Evolutionary conservation across 2,113 vertebrate species (phyloP), one percentile per base, ranked within the genome.

Genomic region (Oplegnathus fasciatus): DNA sequence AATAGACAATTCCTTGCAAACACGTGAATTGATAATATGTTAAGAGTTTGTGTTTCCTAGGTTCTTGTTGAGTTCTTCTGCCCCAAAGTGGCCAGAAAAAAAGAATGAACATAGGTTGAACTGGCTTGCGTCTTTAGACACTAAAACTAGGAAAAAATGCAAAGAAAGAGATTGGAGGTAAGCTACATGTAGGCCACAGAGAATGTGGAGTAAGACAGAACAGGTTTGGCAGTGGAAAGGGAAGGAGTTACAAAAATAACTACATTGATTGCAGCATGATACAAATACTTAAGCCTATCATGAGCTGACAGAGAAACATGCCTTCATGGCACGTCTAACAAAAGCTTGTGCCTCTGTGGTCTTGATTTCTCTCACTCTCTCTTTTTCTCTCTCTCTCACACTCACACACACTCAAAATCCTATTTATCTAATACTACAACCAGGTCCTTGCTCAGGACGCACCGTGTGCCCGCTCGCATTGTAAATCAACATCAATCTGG

Each of bases 261-360:
- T 14, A 46, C 26, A 90, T 61, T 65, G 82, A 90, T 82, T 34
- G 26, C 58, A 86, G 68, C 37, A 48, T 66, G 69, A 58, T 60
- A 87, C 72, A 89, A 92, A 90, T 78, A 88, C 78, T 84, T 84
- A 78, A 85, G 75, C 80, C 62, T n/a, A 86, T 91, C 52, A 70
- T 11, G 78, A 42, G 66, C 42, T 88, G 83, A 91, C 83, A 85
- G 74, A 82, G 58, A 66, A 79, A 73, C 52, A 73, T 61, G 66
- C 46, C 60, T 75, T 62, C 37, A 4, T 46, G 57, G 67, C 85
- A 86, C 40, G 13, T 81, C 68, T 61, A 50, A 62, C 78, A 84
- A 80, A 90, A 73, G 75, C 52, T 34, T 58, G 28, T 57, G 68
- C 48, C 67, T 82, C 57, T 64, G 14, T 17, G 9, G n/a, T 37